Evolutionary conservation across 2,113 vertebrate genomes (phyloP).

Genomic region (Periophthalmodon schlosseri): DNA sequence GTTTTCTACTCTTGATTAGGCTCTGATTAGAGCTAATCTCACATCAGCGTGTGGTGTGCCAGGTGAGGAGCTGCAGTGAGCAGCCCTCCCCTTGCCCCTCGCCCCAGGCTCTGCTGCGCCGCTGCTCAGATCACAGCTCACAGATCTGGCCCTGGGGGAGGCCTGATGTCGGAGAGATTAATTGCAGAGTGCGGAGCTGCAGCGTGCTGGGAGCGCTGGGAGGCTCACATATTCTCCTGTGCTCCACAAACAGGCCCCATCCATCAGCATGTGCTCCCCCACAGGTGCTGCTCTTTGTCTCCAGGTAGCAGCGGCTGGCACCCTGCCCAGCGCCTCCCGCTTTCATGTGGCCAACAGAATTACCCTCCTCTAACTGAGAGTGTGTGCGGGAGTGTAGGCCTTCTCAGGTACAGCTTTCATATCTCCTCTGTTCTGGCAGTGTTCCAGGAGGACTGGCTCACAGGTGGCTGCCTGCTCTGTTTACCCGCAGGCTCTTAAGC

Average conservation of each 20-base stretch:
- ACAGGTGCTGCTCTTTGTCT: constrained; percentile 81
- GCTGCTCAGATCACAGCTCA: constrained; percentile 61
- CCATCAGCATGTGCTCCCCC: constrained; percentile 78
- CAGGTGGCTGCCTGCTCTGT: constrained; percentile 55
- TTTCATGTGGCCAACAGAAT: constrained; percentile 86
- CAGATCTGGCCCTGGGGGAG: constrained; percentile 60
- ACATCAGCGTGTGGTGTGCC: constrained; percentile 39
- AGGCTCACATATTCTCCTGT: constrained; percentile 65
- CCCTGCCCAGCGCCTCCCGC: constrained; percentile 71
- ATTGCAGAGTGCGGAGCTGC: constrained; percentile 79
- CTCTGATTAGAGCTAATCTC: constrained; percentile 42
- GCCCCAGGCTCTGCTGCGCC: constrained; percentile 48
- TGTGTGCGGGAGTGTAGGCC: constrained; percentile 57
- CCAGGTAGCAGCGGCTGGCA: constrained; percentile 78
- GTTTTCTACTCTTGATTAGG: constrained; percentile 48
- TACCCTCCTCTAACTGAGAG: constrained; percentile 65
- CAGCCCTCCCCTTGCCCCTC: constrained; percentile 45
- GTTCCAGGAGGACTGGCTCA: constrained; percentile 70
- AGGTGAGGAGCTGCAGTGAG: constrained; percentile 55
- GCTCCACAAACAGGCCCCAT: constrained; percentile 66
- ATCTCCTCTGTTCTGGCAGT: constrained; percentile 65
- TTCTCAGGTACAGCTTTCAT: constrained; percentile 73
- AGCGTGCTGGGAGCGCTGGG: constrained; percentile 67
- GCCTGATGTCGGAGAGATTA: constrained; percentile 79
- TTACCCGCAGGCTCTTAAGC: constrained; percentile 60